These are phyloP conservation scores for Stenolophus ochropezus DNA, from an alignment of 2,888 invertebrate species.

Conservation along the genomic window DNA sequence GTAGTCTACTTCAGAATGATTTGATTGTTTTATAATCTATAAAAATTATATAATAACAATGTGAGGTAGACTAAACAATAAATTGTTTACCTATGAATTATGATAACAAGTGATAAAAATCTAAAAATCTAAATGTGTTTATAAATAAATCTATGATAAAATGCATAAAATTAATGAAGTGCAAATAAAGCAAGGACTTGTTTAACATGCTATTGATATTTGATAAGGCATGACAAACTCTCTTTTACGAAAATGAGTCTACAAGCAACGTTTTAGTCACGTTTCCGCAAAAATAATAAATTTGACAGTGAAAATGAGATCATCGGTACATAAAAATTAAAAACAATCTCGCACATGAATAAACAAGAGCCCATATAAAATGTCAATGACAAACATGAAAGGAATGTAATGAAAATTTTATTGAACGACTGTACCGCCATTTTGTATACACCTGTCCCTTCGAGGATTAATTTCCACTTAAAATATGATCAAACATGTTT, in stretches of 20 bases:
- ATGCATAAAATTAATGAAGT: conserved; percentile 12
- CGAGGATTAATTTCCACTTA: conserved; percentile 22
- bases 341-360: conserved; percentile 37
- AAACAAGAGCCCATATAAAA: conserved; percentile 45
- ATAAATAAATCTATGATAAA: background rate
- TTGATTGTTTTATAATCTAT: conserved; percentile 2
- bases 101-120: conserved; percentile 15
- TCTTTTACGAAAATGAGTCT: conserved; percentile 6
- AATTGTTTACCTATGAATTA: background rate
- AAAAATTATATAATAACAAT: conserved; percentile 9
- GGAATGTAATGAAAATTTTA: conserved; percentile 63
- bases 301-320: conserved; percentile 45
- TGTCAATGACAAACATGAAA: conserved; percentile 44
- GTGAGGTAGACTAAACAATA: conserved; percentile 2
- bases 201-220: conserved; percentile 32
- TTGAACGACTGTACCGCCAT: conserved; percentile 64
- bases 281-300: conserved; percentile 13
- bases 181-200: conserved; percentile 26
- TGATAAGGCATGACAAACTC: conserved; percentile 35
- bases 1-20: too few relatives aligned
- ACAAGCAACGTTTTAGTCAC: background rate
- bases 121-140: background rate
- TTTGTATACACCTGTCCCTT: conserved; percentile 64
- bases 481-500: conserved; percentile 16
- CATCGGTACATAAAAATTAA: conserved; percentile 40